phyloP scores from a whole-genome alignment of 2,113 vertebrate species.

The Bambusicola thoracicus region DNA sequence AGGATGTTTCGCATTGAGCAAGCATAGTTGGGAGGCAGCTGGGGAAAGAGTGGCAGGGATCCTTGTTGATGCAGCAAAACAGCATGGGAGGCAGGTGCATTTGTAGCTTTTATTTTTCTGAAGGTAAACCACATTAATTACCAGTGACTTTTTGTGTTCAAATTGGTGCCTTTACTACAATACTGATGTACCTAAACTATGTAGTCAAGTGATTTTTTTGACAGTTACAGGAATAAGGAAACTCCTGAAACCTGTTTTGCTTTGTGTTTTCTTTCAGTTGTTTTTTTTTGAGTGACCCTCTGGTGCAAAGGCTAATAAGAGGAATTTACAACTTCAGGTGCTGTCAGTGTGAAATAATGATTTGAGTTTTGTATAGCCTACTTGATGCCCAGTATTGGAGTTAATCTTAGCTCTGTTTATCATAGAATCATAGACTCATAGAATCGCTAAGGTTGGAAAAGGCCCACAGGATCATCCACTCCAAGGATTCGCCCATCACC shows the following conservation, averaged over 20 bases:
- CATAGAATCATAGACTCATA: too few species aligned
- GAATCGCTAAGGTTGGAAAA: too few species aligned
- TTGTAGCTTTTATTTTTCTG: not conserved
- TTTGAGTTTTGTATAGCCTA: not conserved
- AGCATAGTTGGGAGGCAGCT: not conserved
- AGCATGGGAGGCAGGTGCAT: not conserved
- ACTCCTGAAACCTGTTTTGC: not conserved
- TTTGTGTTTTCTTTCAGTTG: not conserved
- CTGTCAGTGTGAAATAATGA: not conserved
- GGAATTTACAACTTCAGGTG: not conserved
- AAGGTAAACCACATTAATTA: not conserved
- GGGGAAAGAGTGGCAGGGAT: not conserved
- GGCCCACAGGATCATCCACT: too few species aligned
- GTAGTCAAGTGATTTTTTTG: not conserved
- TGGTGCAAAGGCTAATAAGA: not conserved
- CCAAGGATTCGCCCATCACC: too few species aligned
- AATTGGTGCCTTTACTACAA: not conserved
- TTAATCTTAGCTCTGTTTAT: not conserved
- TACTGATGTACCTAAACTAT: not conserved
- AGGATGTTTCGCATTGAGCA: not conserved
- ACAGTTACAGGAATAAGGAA: not conserved
- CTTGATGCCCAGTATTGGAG: not conserved
- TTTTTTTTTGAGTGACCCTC: not conserved
- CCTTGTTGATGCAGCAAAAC: not conserved
- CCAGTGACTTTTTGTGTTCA: not conserved